A percentile compares a stretch with the other conserved stretches of the same genome.
Conservation (phyloP, 2,113 vertebrate species). For the Peromyscus leucopus region DNA sequence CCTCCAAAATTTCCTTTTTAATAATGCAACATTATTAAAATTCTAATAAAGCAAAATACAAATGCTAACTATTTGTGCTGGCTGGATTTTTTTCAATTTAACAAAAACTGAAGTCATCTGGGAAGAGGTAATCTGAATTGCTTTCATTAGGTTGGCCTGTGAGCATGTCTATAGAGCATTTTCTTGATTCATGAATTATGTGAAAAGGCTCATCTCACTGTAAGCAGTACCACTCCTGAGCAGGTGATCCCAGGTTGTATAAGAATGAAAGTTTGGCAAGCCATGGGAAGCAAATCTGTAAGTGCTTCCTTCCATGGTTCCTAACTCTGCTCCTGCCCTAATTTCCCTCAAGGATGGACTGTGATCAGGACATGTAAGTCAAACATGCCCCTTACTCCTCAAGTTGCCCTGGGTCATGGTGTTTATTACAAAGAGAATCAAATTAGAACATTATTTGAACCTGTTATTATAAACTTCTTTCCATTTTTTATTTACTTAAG, state of each 20-base stretch:
- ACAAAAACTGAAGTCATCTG: neutral
- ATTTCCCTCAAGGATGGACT: neutral
- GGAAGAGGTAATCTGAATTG: neutral
- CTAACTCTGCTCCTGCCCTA: neutral
- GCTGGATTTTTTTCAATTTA: neutral
- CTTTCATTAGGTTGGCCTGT: neutral
- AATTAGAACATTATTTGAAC: neutral
- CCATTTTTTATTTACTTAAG: neutral
- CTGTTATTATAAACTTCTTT: neutral
- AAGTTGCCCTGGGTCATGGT: neutral
- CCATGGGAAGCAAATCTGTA: neutral
- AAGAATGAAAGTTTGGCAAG: neutral
- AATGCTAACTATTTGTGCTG: neutral
- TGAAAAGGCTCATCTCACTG: neutral
- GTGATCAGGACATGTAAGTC: neutral
- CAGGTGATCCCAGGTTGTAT: no score
- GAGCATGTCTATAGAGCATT: neutral
- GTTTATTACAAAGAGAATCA: neutral
- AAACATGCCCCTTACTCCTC: neutral
- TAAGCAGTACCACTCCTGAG: neutral
- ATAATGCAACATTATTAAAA: slow-evolving; percentile 12
- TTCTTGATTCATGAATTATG: neutral
- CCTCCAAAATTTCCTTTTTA: neutral
- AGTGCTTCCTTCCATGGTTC: neutral
- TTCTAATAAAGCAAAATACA: slow-evolving; percentile 23